phyloP scores from a whole-genome alignment of 2,888 invertebrate genomes.

The Hetaerina titia region DNA sequence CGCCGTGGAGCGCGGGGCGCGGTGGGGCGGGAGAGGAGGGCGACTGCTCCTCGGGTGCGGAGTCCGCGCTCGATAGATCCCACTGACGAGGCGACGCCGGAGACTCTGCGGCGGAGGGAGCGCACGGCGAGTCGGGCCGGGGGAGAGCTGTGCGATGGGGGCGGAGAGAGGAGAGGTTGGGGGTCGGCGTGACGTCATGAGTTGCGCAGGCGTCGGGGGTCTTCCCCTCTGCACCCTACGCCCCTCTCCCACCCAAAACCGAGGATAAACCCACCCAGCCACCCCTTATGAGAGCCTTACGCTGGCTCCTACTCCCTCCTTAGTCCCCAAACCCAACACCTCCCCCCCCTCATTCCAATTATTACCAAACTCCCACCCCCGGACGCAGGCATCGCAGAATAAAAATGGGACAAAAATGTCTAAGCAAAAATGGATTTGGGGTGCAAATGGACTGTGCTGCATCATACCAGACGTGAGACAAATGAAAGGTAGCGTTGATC shows the following conservation, averaged over 20 bases:
- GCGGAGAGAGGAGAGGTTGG: conserved; percentile 77
- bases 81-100: neutral
- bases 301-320: no score
- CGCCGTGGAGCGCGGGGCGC: neutral
- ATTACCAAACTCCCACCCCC: neutral
- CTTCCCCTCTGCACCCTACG: neutral
- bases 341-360: conserved; percentile 72
- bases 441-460: no score
- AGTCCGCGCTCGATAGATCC: neutral
- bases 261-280: no score
- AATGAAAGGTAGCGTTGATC: no score
- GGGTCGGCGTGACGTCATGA: conserved; percentile 78
- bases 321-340: conserved; percentile 75
- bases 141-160: conserved; percentile 78
- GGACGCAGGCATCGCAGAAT: no score
- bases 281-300: no score
- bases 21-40: no score
- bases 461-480: no score
- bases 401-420: no score
- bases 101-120: conserved; percentile 70
- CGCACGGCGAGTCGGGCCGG: conserved; percentile 78
- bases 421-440: no score
- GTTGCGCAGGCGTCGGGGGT: conserved; percentile 74
- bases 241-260: neutral
- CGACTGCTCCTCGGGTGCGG: conserved; percentile 4